Conservation (phyloP, 2,113 vertebrate species). For the Smithornis capensis region DNA sequence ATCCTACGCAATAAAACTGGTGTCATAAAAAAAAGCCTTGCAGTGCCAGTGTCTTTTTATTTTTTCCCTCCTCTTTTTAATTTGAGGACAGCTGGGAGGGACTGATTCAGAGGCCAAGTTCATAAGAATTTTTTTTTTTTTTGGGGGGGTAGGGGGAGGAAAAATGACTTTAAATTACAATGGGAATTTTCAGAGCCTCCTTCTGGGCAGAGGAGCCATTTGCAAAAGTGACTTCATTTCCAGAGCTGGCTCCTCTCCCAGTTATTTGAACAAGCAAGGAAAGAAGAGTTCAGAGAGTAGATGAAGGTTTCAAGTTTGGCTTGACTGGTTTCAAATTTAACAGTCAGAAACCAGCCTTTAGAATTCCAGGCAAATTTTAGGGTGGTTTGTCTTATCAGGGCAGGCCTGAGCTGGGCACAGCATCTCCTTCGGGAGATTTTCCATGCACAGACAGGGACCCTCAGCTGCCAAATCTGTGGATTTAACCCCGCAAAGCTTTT, state of each 20-base stretch:
- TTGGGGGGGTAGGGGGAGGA: no score
- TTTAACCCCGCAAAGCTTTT: neutral
- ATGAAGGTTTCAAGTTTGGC: neutral
- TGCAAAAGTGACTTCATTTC: conserved; percentile 60
- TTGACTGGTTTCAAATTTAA: neutral
- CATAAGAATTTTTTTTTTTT: neutral
- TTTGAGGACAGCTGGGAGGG: conserved; percentile 21
- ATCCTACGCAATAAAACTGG: conserved; percentile 42
- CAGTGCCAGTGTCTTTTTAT: conserved; percentile 26
- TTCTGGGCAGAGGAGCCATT: conserved; percentile 8
- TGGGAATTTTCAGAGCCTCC: conserved; percentile 35
- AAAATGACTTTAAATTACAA: conserved; percentile 46
- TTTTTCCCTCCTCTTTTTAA: neutral
- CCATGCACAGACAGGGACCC: neutral
- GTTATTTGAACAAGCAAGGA: conserved; percentile 26
- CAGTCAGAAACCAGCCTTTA: neutral
- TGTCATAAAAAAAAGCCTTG: conserved; percentile 53
- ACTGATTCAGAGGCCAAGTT: neutral
- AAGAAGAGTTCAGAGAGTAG: neutral
- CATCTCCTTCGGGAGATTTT: neutral
- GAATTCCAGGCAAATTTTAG: neutral
- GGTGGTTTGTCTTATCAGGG: neutral
- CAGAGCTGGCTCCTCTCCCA: conserved; percentile 56
- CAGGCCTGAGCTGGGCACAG: neutral
- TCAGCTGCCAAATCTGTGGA: rapidly evolving